Percentiles rank a stretch among this genome's conserved stretches.
Evolutionary conservation across 2,888 invertebrate genomes (phyloP).

Genomic region (Drosophila diplacantha): DNA sequence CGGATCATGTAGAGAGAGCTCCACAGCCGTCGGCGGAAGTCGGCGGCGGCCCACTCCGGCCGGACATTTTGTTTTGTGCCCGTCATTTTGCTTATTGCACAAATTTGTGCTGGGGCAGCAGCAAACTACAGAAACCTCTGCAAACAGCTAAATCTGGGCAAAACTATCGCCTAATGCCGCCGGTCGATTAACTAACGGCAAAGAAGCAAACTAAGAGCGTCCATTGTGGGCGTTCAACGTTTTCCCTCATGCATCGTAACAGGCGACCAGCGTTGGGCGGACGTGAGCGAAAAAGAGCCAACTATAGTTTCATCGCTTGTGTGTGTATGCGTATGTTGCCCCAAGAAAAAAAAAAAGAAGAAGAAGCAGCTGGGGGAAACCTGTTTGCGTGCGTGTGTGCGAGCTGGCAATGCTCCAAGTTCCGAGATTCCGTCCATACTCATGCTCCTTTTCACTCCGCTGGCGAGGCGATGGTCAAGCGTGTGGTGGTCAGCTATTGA

Average conservation of each 20-base stretch:
- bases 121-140: slow-evolving; percentile 37
- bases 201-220: slow-evolving; percentile 50
- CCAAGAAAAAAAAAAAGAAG: slow-evolving; percentile 44
- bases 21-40: slow-evolving; percentile 55
- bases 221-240: slow-evolving; percentile 77
- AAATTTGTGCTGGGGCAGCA: slow-evolving; percentile 66
- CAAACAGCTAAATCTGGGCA: slow-evolving; percentile 26
- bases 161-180: slow-evolving; percentile 38
- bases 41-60: slow-evolving; percentile 42
- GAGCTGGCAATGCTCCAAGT: slow-evolving; percentile 32
- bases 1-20: slow-evolving; percentile 21
- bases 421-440: slow-evolving; percentile 14
- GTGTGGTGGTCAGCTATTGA: slow-evolving; percentile 60
- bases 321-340: slow-evolving; percentile 31
- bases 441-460: neutral
- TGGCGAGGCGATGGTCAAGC: slow-evolving; percentile 46
- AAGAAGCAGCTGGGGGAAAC: slow-evolving; percentile 40
- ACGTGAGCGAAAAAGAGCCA: slow-evolving; percentile 28
- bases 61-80: slow-evolving; percentile 77
- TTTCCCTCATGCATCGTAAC: slow-evolving; percentile 74
- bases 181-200: slow-evolving; percentile 40
- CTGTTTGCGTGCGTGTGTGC: slow-evolving; percentile 42
- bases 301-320: slow-evolving; percentile 19
- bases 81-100: slow-evolving; percentile 78
- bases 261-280: slow-evolving; percentile 61